phyloP scores from a whole-genome alignment of 2,113 vertebrate species.

The Aphelocoma coerulescens region DNA sequence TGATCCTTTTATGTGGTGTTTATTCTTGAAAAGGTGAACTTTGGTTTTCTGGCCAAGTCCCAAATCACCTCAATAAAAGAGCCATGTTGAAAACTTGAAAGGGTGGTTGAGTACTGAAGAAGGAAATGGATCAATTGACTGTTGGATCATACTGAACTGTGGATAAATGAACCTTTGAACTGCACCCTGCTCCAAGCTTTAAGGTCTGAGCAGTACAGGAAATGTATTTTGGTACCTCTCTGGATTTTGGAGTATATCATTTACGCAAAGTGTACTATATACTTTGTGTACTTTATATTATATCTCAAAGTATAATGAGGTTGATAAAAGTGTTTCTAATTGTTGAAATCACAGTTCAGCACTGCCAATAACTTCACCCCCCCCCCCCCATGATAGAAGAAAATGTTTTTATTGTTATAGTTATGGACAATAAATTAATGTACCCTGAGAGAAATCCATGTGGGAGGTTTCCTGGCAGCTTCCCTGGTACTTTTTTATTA shows the following conservation, averaged over 20 bases:
- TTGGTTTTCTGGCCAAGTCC: not conserved
- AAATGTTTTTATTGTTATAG: not conserved
- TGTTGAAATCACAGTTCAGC: not conserved
- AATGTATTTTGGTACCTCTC: not conserved
- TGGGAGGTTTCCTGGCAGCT: not conserved
- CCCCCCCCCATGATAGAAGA: fast-evolving
- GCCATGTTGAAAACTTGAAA: not conserved
- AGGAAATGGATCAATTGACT: not conserved
- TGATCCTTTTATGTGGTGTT: not conserved
- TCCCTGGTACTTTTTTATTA: not conserved
- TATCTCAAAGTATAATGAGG: not conserved
- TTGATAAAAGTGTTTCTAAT: not conserved
- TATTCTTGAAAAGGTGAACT: not conserved
- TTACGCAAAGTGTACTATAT: not conserved
- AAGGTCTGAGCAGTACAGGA: not conserved
- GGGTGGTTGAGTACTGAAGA: not conserved
- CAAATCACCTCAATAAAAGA: not conserved
- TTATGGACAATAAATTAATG: not conserved
- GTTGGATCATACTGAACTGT: not conserved
- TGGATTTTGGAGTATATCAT: not conserved
- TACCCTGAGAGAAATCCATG: not conserved
- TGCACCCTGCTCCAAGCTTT: not conserved
- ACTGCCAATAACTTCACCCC: not conserved
- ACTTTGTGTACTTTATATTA: not conserved
- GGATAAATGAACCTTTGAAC: not conserved